Evolutionary conservation across 2,888 invertebrate species (phyloP).

Genomic region (Chrysolina americana): DNA sequence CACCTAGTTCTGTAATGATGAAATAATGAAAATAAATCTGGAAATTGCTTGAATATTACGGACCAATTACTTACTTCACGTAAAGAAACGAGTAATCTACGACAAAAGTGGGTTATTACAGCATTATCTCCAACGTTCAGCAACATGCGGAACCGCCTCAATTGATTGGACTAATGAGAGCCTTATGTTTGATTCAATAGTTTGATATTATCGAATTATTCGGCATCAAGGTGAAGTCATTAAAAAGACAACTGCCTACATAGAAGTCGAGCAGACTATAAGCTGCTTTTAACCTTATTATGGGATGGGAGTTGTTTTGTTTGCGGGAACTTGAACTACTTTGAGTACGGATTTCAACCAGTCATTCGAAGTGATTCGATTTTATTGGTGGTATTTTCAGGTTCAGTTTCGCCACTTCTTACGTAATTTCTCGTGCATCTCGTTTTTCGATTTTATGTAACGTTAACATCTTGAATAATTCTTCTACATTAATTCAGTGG

Average conservation of each 20-base stretch:
- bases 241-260: slow-evolving; percentile 13
- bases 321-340: slow-evolving; percentile 22
- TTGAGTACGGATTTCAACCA: background rate
- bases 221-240: slow-evolving; percentile 21
- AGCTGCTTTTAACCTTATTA: slow-evolving; percentile 14
- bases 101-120: slow-evolving; percentile 11
- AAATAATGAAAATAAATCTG: slow-evolving; percentile 20
- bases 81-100: slow-evolving; percentile 13
- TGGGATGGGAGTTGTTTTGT: slow-evolving; percentile 9
- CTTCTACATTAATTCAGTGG: background rate
- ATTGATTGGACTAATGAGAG: slow-evolving; percentile 2
- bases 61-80: slow-evolving; percentile 2
- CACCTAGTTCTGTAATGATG: slow-evolving; percentile 9
- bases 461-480: background rate
- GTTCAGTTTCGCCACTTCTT: background rate
- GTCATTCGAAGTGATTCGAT: background rate
- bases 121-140: slow-evolving; percentile 7
- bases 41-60: slow-evolving; percentile 5
- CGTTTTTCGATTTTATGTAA: background rate
- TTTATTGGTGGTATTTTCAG: background rate
- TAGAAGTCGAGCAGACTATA: slow-evolving; percentile 14
- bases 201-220: slow-evolving; percentile 21
- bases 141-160: slow-evolving; percentile 10
- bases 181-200: slow-evolving; percentile 22
- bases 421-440: background rate